Percentiles rank a stretch among this genome's conserved stretches.
phyloP scores from a whole-genome alignment of 2,113 vertebrate species.

The Nycticryphes semicollaris region DNA sequence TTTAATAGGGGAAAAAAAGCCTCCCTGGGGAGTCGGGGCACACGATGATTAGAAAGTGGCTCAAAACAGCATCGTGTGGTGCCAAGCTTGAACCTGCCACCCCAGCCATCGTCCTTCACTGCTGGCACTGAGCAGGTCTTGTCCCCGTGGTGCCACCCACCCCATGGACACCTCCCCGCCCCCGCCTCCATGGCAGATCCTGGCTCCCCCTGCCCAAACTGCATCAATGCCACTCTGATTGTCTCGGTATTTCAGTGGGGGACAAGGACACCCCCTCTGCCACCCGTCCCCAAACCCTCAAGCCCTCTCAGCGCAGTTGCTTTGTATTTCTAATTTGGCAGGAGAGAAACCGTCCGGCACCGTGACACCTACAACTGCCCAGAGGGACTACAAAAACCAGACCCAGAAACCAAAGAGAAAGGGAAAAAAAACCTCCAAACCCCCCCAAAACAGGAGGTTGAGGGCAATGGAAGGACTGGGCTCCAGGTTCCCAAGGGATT shows the following conservation, averaged over 20 bases:
- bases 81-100: background rate
- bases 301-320: background rate
- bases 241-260: background rate
- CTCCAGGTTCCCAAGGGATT: background rate
- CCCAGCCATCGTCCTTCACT: too few species aligned
- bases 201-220: background rate
- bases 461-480: background rate
- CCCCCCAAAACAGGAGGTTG: background rate
- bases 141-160: background rate
- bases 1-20: too few species aligned
- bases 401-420: background rate
- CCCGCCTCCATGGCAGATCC: background rate
- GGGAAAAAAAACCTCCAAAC: background rate
- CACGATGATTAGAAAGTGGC: background rate
- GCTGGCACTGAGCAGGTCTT: background rate
- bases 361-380: background rate
- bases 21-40: background rate
- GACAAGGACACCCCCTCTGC: background rate
- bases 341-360: background rate
- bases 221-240: background rate
- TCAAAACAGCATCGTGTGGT: background rate
- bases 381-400: background rate
- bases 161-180: too few species aligned
- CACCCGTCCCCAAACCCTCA: background rate
- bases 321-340: background rate